Evolutionary conservation across 1,140 invertebrate genomes (phyloP), one percentile per base, ranked within the genome.

Genomic region (Lepidotrigona ventralis): DNA sequence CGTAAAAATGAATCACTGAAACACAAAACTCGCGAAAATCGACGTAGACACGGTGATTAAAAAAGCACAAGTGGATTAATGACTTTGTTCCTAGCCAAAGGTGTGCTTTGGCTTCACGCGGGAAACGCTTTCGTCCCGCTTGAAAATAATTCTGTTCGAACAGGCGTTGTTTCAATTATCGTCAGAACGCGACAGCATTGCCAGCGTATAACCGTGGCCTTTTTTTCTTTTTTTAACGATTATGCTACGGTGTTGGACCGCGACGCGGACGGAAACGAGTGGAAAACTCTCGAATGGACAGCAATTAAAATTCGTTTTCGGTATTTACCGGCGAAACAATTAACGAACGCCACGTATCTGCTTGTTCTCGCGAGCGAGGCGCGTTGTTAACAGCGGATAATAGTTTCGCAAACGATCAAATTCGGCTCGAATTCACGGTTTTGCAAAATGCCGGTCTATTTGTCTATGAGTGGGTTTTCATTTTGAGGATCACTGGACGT

Each of bases 251-350:
- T 46, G 39, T 21, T 33, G 68, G 39, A 39, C 39, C 39, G 66
- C 66, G 23, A 72, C 33, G 14, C 11, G 70, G n/a, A 17, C 11
- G 15, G 12, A 12, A 39, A 69, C 46, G 4, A 14, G 71, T 1
- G 71, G 19, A 56, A n/a, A 33, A 17, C 72, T 33, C 53, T 21
- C 64, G 46, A 53, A 74, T 53, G 21, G 72, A 74, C 53, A 74
- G 53, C 53, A 74, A 74, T 74, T 74, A 74, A 74, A 74, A 74
- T 74, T 74, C 72, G 72, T 56, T 73, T 46, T 56, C 51, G 19
- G 70, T 53, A 72, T 72, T 72, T 73, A 54, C 19, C 72, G 53
- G 54, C 53, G 53, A 74, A 74, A 74, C 72, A 58, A 74, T 74
- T 56, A 33, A 46, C 72, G 29, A 23, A 51, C 23, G 39, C 17